These are phyloP conservation scores for Poeciliopsis turneri DNA, from an alignment of 2,797 vertebrate genomes.

Conservation along the genomic window DNA sequence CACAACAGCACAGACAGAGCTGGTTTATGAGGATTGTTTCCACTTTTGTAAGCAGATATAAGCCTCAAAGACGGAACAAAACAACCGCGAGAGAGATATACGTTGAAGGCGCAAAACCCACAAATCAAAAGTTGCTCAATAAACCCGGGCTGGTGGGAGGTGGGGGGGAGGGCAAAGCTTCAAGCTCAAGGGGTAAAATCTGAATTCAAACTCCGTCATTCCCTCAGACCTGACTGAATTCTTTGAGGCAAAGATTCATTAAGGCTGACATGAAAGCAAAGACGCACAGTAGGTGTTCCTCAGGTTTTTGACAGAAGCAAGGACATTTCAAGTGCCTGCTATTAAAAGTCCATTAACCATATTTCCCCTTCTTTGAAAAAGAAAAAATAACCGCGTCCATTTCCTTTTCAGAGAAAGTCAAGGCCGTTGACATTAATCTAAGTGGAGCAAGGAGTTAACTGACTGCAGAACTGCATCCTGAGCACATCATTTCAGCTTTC, in stretches of 20 bases:
- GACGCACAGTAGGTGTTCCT: background rate
- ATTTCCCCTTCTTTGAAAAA: background rate
- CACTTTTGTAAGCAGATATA: background rate
- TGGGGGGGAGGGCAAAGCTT: background rate
- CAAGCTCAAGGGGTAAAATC: background rate
- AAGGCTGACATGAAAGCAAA: background rate
- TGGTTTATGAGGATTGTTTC: constrained; percentile 14
- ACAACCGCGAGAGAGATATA: background rate
- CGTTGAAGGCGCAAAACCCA: background rate
- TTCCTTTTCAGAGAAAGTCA: constrained; percentile 22
- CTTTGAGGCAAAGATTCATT: background rate
- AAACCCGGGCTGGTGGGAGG: too few species aligned
- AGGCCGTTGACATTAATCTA: background rate
- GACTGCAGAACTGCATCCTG: background rate
- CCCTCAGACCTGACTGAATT: background rate
- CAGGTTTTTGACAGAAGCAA: background rate
- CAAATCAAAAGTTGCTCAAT: background rate
- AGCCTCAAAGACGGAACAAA: background rate
- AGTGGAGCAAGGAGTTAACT: constrained; percentile 9
- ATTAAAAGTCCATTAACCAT: constrained; percentile 10
- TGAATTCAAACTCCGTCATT: constrained; percentile 1
- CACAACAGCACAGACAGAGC: constrained; percentile 17
- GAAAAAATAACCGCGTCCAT: background rate
- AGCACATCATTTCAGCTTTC: background rate
- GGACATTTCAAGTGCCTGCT: constrained; percentile 14